Conservation (phyloP, 2,888 invertebrate genomes). For the Drosophila greeni region DNA sequence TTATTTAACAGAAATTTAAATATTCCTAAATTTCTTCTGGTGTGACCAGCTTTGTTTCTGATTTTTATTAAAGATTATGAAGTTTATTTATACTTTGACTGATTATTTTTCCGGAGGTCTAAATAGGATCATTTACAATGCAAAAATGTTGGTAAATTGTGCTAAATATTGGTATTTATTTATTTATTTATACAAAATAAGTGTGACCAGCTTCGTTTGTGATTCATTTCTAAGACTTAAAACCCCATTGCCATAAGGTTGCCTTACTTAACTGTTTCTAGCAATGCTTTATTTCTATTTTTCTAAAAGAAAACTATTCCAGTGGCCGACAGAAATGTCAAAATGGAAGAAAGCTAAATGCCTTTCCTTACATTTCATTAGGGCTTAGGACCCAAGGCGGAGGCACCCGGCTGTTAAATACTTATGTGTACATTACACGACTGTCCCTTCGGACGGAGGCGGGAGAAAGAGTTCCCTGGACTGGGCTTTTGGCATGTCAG, state of each 20-base stretch:
- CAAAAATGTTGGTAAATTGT: background rate
- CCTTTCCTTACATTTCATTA: slow-evolving; percentile 11
- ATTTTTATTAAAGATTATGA: background rate
- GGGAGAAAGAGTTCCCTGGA: slow-evolving; percentile 9
- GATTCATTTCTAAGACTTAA: background rate
- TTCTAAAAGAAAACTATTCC: background rate
- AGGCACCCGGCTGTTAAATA: slow-evolving; percentile 47
- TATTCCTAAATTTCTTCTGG: background rate
- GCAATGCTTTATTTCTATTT: no score
- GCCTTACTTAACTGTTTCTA: background rate
- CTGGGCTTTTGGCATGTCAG: slow-evolving; percentile 52
- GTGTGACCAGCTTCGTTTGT: background rate
- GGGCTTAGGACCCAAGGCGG: background rate
- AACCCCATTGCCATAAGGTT: background rate
- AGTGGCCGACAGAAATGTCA: background rate
- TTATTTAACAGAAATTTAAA: background rate
- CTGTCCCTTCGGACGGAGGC: slow-evolving; percentile 7
- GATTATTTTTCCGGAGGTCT: no score
- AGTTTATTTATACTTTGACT: no score
- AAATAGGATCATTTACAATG: background rate
- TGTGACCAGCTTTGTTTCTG: background rate
- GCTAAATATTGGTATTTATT: no score
- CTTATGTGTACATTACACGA: slow-evolving; percentile 56
- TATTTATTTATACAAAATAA: no score
- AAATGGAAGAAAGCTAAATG: background rate